These are phyloP conservation scores for Coenobita brevimanus DNA, from an alignment of 1,140 invertebrate genomes.

Conservation along the genomic window DNA sequence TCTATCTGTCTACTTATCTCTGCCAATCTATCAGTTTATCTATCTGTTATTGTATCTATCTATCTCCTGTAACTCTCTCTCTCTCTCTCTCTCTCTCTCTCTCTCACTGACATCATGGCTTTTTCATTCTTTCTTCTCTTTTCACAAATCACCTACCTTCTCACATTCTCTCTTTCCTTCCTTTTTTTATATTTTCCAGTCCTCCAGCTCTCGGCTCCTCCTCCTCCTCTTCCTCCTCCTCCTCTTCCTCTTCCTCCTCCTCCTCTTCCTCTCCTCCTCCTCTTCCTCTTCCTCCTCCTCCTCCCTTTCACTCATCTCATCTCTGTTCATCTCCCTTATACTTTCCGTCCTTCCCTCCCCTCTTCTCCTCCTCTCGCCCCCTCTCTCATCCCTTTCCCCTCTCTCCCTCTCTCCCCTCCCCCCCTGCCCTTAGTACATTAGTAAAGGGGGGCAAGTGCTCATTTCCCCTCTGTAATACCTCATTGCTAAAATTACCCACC, in stretches of 20 bases:
- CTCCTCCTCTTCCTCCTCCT: neutral
- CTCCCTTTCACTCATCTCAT: no score
- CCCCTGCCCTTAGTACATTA: no score
- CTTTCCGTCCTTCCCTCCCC: neutral
- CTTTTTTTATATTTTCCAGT: no score
- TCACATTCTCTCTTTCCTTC: no score
- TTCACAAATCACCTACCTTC: no score
- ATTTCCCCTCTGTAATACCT: no score
- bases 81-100: neutral
- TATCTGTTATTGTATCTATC: neutral
- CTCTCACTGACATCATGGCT: no score
- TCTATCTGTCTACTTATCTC: no score
- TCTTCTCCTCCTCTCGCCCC: no score
- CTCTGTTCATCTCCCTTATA: neutral
- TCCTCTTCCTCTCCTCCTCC: neutral
- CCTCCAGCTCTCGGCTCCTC: neutral
- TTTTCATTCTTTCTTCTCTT: neutral
- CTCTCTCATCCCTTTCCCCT: neutral
- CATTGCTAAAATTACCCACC: no score
- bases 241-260: neutral
- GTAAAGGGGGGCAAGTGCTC: no score
- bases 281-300: neutral
- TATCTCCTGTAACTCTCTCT: conserved; percentile 7
- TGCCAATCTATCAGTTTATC: no score
- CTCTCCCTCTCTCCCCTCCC: neutral